Evolutionary conservation across 1,140 invertebrate species (phyloP).

Genomic region (Pararge aegeria): DNA sequence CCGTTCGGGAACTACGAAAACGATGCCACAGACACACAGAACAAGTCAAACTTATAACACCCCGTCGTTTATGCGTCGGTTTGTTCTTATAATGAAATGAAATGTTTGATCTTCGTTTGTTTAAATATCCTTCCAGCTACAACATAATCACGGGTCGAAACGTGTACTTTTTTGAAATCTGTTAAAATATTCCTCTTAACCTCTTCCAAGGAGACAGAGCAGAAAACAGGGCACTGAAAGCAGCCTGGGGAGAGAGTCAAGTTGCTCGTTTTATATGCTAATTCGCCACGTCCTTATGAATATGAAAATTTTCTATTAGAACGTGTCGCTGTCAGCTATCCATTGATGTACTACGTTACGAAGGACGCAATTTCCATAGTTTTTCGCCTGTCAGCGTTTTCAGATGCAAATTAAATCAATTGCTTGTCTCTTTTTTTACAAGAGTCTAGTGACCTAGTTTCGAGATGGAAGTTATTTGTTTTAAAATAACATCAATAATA

Average conservation of each 20-base stretch:
- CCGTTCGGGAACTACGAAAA: too few species aligned
- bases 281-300: conserved; percentile 76
- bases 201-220: conserved; percentile 48
- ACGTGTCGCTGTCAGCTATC: conserved; percentile 73
- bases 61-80: too few species aligned
- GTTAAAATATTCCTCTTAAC: not conserved
- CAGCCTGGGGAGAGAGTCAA: conserved; percentile 39
- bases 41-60: too few species aligned
- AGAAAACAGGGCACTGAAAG: conserved; percentile 50
- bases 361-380: conserved; percentile 45
- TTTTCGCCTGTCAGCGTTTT: conserved; percentile 51
- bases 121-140: too few species aligned
- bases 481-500: not conserved
- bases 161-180: not conserved
- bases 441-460: not conserved
- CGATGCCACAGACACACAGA: too few species aligned
- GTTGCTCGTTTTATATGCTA: conserved; percentile 78
- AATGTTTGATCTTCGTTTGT: too few species aligned
- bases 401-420: conserved; percentile 34
- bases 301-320: conserved; percentile 80
- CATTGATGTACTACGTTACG: conserved; percentile 52
- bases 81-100: too few species aligned
- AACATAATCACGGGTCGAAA: too few species aligned
- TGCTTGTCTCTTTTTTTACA: conserved; percentile 5
- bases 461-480: not conserved